Evolutionary conservation across 1,140 invertebrate species (phyloP), one percentile per base, ranked within the genome.

Genomic region (Bombus balteatus): DNA sequence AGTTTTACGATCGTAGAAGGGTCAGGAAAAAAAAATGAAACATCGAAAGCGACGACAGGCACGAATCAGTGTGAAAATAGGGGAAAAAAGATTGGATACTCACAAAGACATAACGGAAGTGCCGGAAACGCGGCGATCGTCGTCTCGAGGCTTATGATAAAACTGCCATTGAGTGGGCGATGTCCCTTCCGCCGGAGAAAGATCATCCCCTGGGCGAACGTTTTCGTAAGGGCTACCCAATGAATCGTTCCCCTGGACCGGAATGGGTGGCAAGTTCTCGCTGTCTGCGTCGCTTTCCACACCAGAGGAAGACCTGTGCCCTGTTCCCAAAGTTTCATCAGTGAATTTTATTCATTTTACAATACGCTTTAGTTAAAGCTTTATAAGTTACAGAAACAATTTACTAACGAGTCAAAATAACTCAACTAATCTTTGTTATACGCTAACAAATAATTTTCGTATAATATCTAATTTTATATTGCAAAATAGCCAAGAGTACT

Each of bases 181-280:
- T 4, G 96, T 96, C 18, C 96, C 95, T 88, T 95, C 95, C 37
- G 86, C 92, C 12, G 95, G 96, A 22, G 95, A 96, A 83, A 96
- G 93, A 91, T 96, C 95, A 87, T 95, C 92, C 81, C 94, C 92
- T 70, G 96, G 95, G 65, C 96, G 94, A 71, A 97, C 96, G 83
- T 97, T 97, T 83, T 97, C 96, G 91, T 97, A 97, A n/a, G 96
- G 96, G 92, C 96, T 96, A 47, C 96, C 96, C 37, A 97, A 90
- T 12, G 96, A 96, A 87, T 96, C 96, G 75, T 94, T 93, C 82
- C 95, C 94, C 76, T 96, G 96, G 70, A 96, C 94, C 47, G 96
- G 95, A 75, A 96, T 96, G 39, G 96, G 96, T 32, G 96, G 96
- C 80, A 96, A 93, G 79, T 95, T 95, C 72, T 96, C 94, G 87